These are phyloP conservation scores for Galeruca laticollis DNA, from an alignment of 2,888 invertebrate species.

Conservation along the genomic window DNA sequence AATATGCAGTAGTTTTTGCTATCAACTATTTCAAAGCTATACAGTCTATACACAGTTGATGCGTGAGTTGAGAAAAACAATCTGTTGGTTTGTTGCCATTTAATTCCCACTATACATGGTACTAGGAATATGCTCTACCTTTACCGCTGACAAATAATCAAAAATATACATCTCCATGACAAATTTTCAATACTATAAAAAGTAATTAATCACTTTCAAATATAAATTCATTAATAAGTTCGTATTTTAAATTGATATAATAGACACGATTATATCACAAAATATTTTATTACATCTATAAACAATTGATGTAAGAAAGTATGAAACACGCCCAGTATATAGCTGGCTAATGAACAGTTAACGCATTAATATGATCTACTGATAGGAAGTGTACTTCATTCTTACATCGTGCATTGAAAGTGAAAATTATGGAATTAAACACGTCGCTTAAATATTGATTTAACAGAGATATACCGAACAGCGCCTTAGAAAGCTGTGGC, in stretches of 20 bases:
- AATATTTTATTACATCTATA: neutral
- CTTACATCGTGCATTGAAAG: neutral
- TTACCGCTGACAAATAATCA: no score
- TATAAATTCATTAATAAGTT: neutral
- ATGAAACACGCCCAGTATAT: neutral
- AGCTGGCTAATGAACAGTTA: neutral
- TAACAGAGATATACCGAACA: neutral
- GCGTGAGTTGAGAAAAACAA: no score
- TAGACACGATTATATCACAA: no score
- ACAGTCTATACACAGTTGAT: no score
- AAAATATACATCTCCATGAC: no score
- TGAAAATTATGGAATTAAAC: slow-evolving; percentile 3
- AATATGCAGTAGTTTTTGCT: no score
- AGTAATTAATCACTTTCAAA: neutral
- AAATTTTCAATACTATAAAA: neutral
- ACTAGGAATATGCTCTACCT: no score
- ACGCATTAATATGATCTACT: slow-evolving; percentile 1
- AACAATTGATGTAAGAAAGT: neutral
- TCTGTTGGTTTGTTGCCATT: no score
- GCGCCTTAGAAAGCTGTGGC: slow-evolving; percentile 1
- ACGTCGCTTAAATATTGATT: neutral
- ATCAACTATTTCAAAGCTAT: no score
- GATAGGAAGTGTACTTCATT: slow-evolving; percentile 10
- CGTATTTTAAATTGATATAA: no score
- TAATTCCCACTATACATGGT: no score